Evolutionary conservation across 2,113 vertebrate species (phyloP).

Genomic region (Percina caprodes): DNA sequence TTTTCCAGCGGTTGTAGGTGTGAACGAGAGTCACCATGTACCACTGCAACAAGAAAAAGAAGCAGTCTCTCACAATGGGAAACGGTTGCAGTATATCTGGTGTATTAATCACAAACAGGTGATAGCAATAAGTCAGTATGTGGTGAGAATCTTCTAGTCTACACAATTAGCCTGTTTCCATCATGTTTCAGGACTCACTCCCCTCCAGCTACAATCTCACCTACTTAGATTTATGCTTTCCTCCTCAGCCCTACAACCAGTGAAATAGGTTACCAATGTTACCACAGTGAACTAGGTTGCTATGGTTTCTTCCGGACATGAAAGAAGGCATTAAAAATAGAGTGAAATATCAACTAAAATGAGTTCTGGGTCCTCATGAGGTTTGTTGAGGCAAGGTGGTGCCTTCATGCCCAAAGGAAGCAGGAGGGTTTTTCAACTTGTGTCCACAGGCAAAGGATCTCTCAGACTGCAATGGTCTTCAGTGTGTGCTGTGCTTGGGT

Average conservation of each 20-base stretch:
- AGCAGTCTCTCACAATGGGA: background rate
- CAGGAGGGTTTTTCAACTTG: conserved; percentile 46
- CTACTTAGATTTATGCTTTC: conserved; percentile 43
- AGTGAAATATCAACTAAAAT: conserved; percentile 49
- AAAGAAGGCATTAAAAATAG: conserved; percentile 56
- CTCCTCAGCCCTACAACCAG: conserved; percentile 33
- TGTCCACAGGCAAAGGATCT: conserved; percentile 41
- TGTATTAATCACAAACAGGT: background rate
- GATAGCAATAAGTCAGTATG: conserved; percentile 21
- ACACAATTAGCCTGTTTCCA: conserved; percentile 39
- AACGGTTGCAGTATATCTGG: background rate
- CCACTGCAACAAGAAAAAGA: conserved; percentile 86
- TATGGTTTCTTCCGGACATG: conserved; percentile 43
- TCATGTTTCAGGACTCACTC: conserved; percentile 25
- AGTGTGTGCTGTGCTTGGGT: conserved; percentile 22
- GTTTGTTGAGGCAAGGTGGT: conserved; percentile 30
- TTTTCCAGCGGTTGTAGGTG: conserved; percentile 98
- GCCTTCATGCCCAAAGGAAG: conserved; percentile 21
- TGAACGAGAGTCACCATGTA: conserved; percentile 99
- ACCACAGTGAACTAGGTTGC: conserved; percentile 50
- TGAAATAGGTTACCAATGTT: conserved; percentile 56
- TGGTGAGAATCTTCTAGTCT: conserved; percentile 1
- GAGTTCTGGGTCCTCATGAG: conserved; percentile 35
- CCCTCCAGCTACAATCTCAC: conserved; percentile 50
- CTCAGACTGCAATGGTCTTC: conserved; percentile 29